These are phyloP conservation scores for Cryptocephalus primarius DNA, from an alignment of 2,888 invertebrate genomes.

Conservation along the genomic window DNA sequence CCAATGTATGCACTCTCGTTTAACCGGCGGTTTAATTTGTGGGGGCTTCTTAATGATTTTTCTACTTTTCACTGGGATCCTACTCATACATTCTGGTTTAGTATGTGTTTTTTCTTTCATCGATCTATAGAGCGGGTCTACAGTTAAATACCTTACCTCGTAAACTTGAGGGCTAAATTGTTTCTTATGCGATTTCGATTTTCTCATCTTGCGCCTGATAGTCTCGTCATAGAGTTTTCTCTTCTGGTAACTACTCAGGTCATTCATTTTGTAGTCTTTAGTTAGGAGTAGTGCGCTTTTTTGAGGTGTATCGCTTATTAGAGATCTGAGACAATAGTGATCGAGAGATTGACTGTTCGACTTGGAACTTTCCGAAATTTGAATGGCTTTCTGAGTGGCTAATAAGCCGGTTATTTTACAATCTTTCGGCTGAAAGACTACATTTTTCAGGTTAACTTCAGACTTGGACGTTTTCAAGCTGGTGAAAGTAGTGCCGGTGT, in stretches of 20 bases:
- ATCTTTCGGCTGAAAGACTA: conserved; percentile 1
- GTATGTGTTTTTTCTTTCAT: too few species aligned
- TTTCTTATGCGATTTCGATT: conserved; percentile 7
- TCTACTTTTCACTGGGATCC: too few species aligned
- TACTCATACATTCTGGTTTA: too few species aligned
- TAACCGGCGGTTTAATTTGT: background rate
- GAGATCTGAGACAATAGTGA: conserved; percentile 8
- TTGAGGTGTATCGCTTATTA: conserved; percentile 3
- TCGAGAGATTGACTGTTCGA: conserved; percentile 12
- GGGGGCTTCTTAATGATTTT: too few species aligned
- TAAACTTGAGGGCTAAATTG: conserved; percentile 15
- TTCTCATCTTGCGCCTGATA: conserved; percentile 16
- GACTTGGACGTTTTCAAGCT: conserved; percentile 11
- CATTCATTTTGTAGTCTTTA: conserved; percentile 16
- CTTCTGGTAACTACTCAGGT: conserved; percentile 17
- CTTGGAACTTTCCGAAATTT: conserved; percentile 3
- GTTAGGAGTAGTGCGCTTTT: conserved; percentile 17
- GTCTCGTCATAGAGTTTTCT: conserved; percentile 19
- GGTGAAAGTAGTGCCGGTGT: background rate
- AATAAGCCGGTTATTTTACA: conserved; percentile 6
- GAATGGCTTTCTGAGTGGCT: conserved; percentile 5
- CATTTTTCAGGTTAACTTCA: conserved; percentile 8
- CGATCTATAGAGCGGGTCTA: background rate
- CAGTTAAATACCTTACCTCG: conserved; percentile 20
- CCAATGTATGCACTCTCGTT: background rate